Base-by-base conservation (phyloP, 2,113 vertebrate species). In the Gambusia holbrooki region DNA sequence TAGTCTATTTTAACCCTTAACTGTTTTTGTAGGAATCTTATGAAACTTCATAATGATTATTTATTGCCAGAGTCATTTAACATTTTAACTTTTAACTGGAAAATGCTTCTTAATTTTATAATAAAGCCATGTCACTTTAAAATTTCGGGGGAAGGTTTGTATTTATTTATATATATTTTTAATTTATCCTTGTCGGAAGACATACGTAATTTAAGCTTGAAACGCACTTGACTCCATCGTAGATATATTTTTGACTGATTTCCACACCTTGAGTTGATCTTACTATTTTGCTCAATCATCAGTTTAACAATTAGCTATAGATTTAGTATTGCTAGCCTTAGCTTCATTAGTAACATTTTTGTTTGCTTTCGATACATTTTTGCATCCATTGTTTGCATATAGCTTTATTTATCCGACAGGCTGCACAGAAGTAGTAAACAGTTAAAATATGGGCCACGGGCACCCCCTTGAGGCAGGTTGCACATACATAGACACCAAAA, bases 391-490 rank as follows among this genome's bases (percentile, higher is more conserved):
- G 1, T 66, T 42, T 66, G 6, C 2, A 66, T 66, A 13, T n/a
- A 27, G 5, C 35, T 66, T 1, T 14, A 35, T 1, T 65, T 14
- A 1, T 17, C 0, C 73, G 45, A n/a, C 80, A 82, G 83, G 80
- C 30, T 15, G 15, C 11, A 63, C 8, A 2, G 73, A 86, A 67
- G 86, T 72, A 73, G 64, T 83, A 77, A 63, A 28, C 11, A 28
- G 63, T 37, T 4, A 22, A 48, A 72, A 45, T 13, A 22, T 62
- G 48, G 76, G 71, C 79, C 62, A 75, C 66, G 48, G 77, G 91
- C 88, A 88, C 90, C 84, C 88, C 88, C 92, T 93, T 80, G 77
- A 90, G 92, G 92, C 66, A 72, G 68, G 2, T 51, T 12, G 37
- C 40, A 12, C 29, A 25, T 5, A 80, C n/a, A 37, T 32, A 54